These are phyloP conservation scores for Acanthosepion lycidas DNA, from an alignment of 2,888 invertebrate genomes.

Conservation along the genomic window DNA sequence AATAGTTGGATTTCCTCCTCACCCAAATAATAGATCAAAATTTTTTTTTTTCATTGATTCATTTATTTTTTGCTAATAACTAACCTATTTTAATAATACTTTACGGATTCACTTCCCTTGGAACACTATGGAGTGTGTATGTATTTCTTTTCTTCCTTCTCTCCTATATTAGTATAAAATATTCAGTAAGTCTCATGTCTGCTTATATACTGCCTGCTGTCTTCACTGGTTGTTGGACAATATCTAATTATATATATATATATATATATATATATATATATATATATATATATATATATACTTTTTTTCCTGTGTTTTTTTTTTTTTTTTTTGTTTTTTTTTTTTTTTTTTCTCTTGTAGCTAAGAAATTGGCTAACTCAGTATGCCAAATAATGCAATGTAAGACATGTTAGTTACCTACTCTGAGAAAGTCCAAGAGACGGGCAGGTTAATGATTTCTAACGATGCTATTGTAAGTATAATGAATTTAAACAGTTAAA, in stretches of 20 bases:
- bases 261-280: no score
- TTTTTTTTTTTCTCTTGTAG: not conserved
- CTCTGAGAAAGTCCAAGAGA: constrained; percentile 34
- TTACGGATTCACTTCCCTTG: constrained; percentile 11
- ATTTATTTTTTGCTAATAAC: not conserved
- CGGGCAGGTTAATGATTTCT: constrained; percentile 38
- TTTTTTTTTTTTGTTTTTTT: no score
- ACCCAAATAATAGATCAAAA: no score
- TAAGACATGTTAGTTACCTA: constrained; percentile 33
- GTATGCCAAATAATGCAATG: constrained; percentile 33
- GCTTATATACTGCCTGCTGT: constrained; percentile 11
- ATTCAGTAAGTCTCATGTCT: not conserved
- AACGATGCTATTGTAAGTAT: constrained; percentile 41
- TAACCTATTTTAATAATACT: not conserved
- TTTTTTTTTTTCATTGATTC: not conserved
- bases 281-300: no score
- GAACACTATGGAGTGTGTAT: not conserved
- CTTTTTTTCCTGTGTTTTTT: not conserved
- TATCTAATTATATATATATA: no score
- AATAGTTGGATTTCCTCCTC: no score
- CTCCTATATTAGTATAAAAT: not conserved
- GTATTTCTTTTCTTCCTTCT: not conserved
- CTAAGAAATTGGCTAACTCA: constrained; percentile 20
- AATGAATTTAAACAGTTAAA: constrained; percentile 16
- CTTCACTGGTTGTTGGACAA: constrained; percentile 3